Base-by-base conservation (phyloP, 2,113 vertebrate genomes). In the Serranochromis macrocephalus region DNA sequence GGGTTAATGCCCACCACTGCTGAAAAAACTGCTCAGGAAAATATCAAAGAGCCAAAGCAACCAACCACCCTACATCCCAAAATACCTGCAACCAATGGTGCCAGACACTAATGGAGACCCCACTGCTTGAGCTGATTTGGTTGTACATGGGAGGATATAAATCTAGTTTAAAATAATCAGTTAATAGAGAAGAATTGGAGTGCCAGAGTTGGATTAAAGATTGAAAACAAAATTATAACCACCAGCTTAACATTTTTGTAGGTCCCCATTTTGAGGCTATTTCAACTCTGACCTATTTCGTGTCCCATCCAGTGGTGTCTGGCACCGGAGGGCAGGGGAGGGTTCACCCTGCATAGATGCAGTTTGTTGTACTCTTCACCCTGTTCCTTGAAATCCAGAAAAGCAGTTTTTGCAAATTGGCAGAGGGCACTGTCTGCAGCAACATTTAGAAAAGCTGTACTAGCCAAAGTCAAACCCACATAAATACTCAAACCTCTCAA, bases 71-170 rank as follows among this genome's bases (percentile, higher is more conserved):
- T 71, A 24, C 38, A 42, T 21, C n/a, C 38, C 38, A 71, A 71
- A 71, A 71, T 71, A 42, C 66, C 66, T 42, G 36, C 12, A 24
- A 21, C 19, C 19, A 21, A 40, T 68, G 63, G 36, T 68, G 5
- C 19, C 19, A 40, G 63, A 68, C 63, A 14, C 33, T 38, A 68
- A 38, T 68, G 7, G 19, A 21, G 3, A 40, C 63, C 11, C 63
- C 63, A 14, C 36, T 40, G 19, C 63, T 38, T 68, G 33, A 68
- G 63, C 63, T 68, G 33, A 40, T 40, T 40, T 68, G 7, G 36
- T 68, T 21, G 63, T 68, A 68, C 33, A 21, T 13, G n/a, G n/a
- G 0, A 0, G 0, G n/a, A 40, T 42, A 14, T n/a, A 71, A 42
- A 42, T 40, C 7, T 24, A 42, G n/a, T 71, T 71, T 40, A 68